Evolutionary conservation across 2,113 vertebrate genomes (phyloP), one percentile per base, ranked within the genome.

Genomic region (Nothocercus julius): DNA sequence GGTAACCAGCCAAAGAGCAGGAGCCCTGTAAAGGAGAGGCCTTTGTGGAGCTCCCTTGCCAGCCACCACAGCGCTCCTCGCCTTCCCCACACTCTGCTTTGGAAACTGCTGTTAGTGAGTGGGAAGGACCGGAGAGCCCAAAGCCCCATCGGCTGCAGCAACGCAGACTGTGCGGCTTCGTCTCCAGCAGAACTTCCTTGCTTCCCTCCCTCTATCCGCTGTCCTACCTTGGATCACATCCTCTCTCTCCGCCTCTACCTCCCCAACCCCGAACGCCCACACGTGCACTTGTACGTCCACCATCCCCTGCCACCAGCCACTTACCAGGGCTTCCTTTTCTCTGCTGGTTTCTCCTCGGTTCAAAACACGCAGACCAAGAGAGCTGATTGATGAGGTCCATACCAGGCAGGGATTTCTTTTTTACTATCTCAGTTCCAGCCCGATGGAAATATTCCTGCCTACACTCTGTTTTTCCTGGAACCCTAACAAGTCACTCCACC

Each of bases 341-440:
- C 38, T 76, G 86, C 11, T 93, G 94, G 61, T 72, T 94, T 17
- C 80, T 61, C 6, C 47, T 94, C 64, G 85, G 90, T 70, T 93
- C 73, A 0, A 97, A 96, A 61, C 13, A 94, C 13, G 83, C 38
- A 89, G 80, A 86, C 83, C 92, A 96, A 82, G 80, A 94, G 7
- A 97, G 44, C 1, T 92, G 81, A 81, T 53, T 92, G 83, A 93
- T 82, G 84, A 94, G 15, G 61, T 94, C 89, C 94, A 96, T 93
- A 76, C 42, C 86, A 84, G 54, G 69, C 38, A 2, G 4, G 25
- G 45, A 84, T 61, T 96, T 85, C 79, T 73, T 74, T 73, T 72
- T 75, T 63, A 76, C 21, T 82, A 44, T 92, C 56, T 89, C 8
- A 18, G 7, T 84, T 93, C 68, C 58, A 90, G 66, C 4, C 34